Percentiles rank a stretch among this genome's conserved stretches.
Conservation (phyloP, 2,888 invertebrate species). For the Colostygia pectinataria region DNA sequence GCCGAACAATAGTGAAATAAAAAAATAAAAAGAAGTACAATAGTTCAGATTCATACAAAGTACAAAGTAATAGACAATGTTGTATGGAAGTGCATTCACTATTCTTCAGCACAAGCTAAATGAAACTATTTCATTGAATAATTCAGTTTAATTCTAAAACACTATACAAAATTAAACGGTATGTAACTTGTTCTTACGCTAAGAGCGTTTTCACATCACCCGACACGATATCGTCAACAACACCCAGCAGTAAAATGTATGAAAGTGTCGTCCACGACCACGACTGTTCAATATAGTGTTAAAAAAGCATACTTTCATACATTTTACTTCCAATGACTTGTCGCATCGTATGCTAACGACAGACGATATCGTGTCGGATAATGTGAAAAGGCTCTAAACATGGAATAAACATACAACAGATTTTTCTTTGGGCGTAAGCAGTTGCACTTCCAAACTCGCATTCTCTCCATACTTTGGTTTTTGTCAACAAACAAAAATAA, state of each 20-base stretch:
- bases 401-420: constrained; percentile 38
- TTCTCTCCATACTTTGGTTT: constrained; percentile 46
- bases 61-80: constrained; percentile 45
- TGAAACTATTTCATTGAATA: constrained; percentile 50
- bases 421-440: constrained; percentile 55
- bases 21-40: constrained; percentile 53
- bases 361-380: too few relatives aligned
- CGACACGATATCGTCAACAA: too few relatives aligned
- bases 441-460: constrained; percentile 75
- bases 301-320: too few relatives aligned
- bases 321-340: too few relatives aligned
- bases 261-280: too few relatives aligned
- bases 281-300: too few relatives aligned
- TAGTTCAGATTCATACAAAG: constrained; percentile 43
- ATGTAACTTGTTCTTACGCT: constrained; percentile 9
- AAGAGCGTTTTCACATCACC: too few relatives aligned
- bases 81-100: constrained; percentile 82
- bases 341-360: too few relatives aligned
- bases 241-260: too few relatives aligned
- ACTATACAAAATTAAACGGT: constrained; percentile 36
- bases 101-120: constrained; percentile 81
- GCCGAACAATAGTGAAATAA: constrained; percentile 93
- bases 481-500: constrained; percentile 5
- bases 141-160: constrained; percentile 70
- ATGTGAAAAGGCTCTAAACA: too few relatives aligned